Percentiles rank a stretch among this genome's conserved stretches.
These are phyloP conservation scores for Trigoniulus corallinus DNA, from an alignment of 1,140 invertebrate species.

Conservation along the genomic window DNA sequence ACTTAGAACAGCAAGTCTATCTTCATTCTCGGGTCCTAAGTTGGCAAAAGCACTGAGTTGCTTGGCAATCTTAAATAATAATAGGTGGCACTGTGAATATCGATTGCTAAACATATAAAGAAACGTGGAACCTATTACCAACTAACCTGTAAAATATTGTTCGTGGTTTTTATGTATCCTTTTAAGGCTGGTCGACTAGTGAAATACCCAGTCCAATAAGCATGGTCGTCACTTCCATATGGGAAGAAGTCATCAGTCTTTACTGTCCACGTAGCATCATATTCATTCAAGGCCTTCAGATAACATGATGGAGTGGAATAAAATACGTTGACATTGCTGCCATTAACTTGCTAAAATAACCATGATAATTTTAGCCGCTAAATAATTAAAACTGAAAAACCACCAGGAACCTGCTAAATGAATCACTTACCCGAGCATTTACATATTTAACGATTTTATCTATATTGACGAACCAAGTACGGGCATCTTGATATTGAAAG, in stretches of 20 bases:
- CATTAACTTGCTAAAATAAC: constrained; percentile 27
- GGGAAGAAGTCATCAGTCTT: constrained; percentile 58
- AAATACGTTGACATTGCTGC: constrained; percentile 52
- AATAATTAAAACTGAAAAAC: background rate
- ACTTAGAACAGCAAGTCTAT: background rate
- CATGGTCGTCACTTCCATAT: constrained; percentile 31
- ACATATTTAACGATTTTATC: constrained; percentile 63
- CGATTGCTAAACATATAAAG: background rate
- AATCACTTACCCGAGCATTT: constrained; percentile 36
- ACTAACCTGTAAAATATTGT: constrained; percentile 56
- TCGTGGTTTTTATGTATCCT: constrained; percentile 53
- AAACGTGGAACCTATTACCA: no score
- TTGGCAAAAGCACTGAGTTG: background rate
- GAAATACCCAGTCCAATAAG: constrained; percentile 42
- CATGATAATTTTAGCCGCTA: background rate
- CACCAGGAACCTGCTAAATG: no score
- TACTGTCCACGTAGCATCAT: constrained; percentile 41
- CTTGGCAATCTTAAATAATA: background rate
- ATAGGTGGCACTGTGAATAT: background rate
- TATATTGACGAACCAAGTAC: constrained; percentile 68
- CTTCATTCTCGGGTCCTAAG: background rate
- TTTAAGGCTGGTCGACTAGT: constrained; percentile 59
- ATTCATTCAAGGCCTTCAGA: constrained; percentile 56
- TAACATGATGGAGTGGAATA: constrained; percentile 95
- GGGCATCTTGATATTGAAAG: constrained; percentile 73